Conservation (phyloP, 2,888 invertebrate species). For the Drosophila paranaensis region DNA sequence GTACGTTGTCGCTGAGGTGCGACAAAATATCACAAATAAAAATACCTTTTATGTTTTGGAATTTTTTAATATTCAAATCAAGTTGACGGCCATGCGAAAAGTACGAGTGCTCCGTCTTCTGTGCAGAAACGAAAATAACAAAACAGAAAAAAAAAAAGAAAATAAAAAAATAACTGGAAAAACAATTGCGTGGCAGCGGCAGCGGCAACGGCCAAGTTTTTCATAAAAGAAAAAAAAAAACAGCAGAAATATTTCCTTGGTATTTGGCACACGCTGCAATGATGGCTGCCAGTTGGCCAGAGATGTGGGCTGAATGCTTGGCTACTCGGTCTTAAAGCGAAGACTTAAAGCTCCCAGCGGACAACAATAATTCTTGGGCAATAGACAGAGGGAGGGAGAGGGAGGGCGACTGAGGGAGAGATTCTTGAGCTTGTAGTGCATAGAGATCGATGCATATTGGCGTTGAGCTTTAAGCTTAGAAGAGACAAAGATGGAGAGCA, state of each 20-base stretch:
- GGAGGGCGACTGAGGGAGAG: no score
- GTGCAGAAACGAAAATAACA: constrained; percentile 8
- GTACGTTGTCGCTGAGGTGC: constrained; percentile 82
- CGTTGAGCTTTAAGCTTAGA: not conserved
- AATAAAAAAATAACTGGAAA: no score
- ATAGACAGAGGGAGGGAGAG: not conserved
- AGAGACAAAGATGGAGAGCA: no score
- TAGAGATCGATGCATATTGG: no score
- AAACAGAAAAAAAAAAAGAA: not conserved
- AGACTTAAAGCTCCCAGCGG: constrained; percentile 18
- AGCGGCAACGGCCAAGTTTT: constrained; percentile 33
- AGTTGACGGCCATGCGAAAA: constrained; percentile 42
- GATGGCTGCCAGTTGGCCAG: constrained; percentile 32
- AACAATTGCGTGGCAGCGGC: not conserved
- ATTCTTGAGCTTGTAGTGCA: not conserved
- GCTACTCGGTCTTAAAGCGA: constrained; percentile 10
- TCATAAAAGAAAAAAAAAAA: constrained; percentile 32
- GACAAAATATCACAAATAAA: constrained; percentile 82
- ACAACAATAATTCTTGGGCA: not conserved
- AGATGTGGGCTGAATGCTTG: constrained; percentile 32
- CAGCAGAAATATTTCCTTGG: constrained; percentile 36
- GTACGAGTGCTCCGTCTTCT: not conserved
- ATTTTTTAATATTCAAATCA: constrained; percentile 80
- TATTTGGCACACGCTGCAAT: constrained; percentile 53
- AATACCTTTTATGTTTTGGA: constrained; percentile 78